Percentiles rank a stretch among this genome's conserved stretches.
Conservation (phyloP, 2,888 invertebrate species). For the Peribatodes rhomboidaria region DNA sequence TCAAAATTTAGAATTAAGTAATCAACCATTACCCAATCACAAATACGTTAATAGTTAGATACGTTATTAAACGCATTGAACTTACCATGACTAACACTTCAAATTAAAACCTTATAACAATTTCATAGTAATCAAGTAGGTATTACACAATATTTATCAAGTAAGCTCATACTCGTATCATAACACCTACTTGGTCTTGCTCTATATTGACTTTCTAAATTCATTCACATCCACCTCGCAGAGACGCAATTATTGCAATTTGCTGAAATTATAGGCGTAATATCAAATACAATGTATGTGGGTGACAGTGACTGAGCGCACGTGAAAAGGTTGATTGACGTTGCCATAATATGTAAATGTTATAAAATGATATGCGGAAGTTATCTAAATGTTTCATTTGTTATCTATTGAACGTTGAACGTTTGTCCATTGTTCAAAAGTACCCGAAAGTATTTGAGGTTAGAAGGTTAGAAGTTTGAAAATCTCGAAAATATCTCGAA, state of each 20-base stretch:
- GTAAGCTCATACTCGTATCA: not conserved
- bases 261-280: conserved; percentile 32
- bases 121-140: not conserved
- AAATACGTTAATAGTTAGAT: not conserved
- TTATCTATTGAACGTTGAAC: not conserved
- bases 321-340: not conserved
- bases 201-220: conserved; percentile 40
- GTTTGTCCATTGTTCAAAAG: not conserved
- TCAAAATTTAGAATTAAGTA: conserved; percentile 2
- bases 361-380: no score
- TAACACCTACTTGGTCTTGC: conserved; percentile 20
- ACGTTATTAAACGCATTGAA: conserved; percentile 1
- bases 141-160: conserved; percentile 14
- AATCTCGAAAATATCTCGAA: no score
- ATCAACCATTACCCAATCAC: not conserved
- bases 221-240: conserved; percentile 21
- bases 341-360: no score
- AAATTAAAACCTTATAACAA: not conserved
- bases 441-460: no score
- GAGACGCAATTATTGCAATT: conserved; percentile 33
- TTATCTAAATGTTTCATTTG: no score
- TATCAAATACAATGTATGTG: conserved; percentile 16
- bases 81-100: not conserved
- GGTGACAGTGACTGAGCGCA: conserved; percentile 22
- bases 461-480: no score